These are phyloP conservation scores for Ceuthmochares aereus DNA, from an alignment of 2,113 vertebrate genomes.

Conservation along the genomic window DNA sequence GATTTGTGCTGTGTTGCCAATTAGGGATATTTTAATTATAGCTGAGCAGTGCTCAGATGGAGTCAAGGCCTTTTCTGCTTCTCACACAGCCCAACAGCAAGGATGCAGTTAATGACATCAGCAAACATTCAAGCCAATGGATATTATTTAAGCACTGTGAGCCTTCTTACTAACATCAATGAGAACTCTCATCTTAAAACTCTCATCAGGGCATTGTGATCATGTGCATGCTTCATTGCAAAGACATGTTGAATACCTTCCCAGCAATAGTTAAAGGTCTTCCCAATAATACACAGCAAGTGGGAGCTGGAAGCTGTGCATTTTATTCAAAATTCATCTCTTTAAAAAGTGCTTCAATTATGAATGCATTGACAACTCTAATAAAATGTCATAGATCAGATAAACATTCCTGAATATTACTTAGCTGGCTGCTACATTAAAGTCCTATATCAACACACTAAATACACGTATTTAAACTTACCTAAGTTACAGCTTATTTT, in stretches of 20 bases:
- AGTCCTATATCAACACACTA: neutral
- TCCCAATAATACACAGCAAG: neutral
- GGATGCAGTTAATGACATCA: neutral
- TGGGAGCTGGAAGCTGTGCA: neutral
- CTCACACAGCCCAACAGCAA: too few species aligned
- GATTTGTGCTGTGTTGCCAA: too few species aligned
- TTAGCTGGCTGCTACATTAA: neutral
- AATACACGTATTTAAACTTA: neutral
- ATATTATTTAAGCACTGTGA: neutral
- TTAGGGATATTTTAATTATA: too few species aligned
- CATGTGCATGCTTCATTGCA: neutral
- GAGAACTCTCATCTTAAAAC: neutral
- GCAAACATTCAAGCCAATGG: neutral
- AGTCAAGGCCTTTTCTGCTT: too few species aligned
- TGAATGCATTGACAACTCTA: neutral
- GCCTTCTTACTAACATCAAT: neutral
- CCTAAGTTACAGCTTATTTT: neutral
- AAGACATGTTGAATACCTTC: too few species aligned
- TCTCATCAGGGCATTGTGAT: neutral
- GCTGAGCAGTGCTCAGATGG: too few species aligned
- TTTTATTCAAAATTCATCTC: neutral
- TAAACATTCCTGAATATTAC: neutral
- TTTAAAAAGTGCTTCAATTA: neutral
- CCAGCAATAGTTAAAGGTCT: neutral
- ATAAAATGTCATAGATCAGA: neutral